phyloP scores from a whole-genome alignment of 2,797 vertebrate genomes.

The Intellagama lesueurii region DNA sequence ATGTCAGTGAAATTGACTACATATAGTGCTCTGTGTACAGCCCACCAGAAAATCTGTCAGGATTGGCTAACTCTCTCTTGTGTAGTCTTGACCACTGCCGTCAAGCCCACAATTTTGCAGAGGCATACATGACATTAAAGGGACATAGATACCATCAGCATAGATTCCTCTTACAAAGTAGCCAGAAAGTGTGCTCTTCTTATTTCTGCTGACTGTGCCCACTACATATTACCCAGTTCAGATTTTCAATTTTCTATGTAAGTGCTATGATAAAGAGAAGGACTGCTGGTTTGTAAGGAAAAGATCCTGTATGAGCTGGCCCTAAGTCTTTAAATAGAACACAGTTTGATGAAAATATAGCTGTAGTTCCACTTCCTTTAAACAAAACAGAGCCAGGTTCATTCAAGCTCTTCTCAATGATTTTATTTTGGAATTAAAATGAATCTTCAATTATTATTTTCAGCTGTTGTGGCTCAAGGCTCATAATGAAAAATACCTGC shows the following conservation, averaged over 20 bases:
- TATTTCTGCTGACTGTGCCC: background rate
- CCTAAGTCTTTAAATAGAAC: background rate
- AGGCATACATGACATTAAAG: background rate
- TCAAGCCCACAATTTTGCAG: too few relatives aligned
- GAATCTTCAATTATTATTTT: background rate
- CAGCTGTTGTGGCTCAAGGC: background rate
- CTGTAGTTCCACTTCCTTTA: background rate
- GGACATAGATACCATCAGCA: background rate
- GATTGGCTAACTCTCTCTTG: background rate
- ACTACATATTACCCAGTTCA: background rate
- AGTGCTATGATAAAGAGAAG: background rate
- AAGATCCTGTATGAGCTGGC: background rate
- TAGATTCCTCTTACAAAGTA: background rate
- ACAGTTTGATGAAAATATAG: background rate
- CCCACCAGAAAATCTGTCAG: background rate
- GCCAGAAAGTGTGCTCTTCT: background rate
- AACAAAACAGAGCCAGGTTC: background rate
- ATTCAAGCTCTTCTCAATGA: background rate
- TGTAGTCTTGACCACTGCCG: too few relatives aligned
- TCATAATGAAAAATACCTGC: background rate
- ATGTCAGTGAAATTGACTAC: background rate
- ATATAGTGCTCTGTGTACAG: background rate
- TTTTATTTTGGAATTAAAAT: constrained; percentile 22
- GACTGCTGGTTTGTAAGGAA: background rate
- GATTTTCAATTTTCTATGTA: background rate